phyloP scores from a whole-genome alignment of 2,888 invertebrate species.

The Eilema griseolum region DNA sequence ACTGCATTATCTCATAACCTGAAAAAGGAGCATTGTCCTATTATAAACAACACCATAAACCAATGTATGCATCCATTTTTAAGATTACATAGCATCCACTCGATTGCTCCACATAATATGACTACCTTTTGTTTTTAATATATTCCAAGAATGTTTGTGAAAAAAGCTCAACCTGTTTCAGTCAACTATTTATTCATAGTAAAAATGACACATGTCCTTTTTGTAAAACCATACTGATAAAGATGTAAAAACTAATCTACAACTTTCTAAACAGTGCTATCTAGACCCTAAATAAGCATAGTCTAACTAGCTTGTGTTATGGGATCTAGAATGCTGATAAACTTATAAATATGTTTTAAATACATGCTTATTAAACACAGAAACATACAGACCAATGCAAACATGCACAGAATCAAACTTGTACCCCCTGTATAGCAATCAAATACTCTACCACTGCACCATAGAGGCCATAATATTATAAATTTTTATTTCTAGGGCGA shows the following conservation, averaged over 20 bases:
- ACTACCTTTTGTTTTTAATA: not conserved
- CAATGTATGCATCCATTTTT: not conserved
- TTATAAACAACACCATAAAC: not conserved
- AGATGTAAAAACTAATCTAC: not conserved
- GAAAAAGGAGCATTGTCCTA: not conserved
- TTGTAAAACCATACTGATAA: not conserved
- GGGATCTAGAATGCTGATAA: no score
- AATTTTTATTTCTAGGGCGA: conserved; percentile 90
- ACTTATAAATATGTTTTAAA: no score
- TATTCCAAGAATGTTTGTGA: not conserved
- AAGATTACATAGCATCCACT: not conserved
- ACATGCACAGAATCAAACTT: no score
- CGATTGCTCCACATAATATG: not conserved
- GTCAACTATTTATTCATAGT: not conserved
- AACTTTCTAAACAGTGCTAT: no score
- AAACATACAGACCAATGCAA: no score
- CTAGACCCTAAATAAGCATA: no score
- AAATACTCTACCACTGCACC: no score
- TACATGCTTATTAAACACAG: no score
- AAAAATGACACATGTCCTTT: not conserved
- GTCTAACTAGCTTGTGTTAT: no score
- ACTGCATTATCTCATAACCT: not conserved
- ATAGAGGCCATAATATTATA: not conserved
- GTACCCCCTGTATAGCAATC: no score
- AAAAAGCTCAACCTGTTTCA: not conserved